These are phyloP conservation scores for Syngnathus floridae DNA, from an alignment of 2,113 vertebrate species.

Conservation along the genomic window DNA sequence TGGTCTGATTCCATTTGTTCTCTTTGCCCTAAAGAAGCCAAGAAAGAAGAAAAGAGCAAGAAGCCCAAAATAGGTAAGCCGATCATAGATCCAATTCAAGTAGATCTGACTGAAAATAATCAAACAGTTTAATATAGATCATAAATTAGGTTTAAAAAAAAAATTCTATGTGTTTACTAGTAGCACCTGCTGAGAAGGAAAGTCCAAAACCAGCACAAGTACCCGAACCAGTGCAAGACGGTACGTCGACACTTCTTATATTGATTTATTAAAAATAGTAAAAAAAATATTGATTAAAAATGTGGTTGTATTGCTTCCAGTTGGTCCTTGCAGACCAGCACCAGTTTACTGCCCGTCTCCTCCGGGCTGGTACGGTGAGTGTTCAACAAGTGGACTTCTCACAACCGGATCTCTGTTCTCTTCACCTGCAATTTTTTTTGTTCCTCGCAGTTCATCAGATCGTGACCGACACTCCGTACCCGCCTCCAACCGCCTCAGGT, in stretches of 20 bases:
- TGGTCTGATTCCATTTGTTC: background rate
- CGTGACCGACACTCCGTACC: slow-evolving; percentile 72
- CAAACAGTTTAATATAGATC: background rate
- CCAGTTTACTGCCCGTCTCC: slow-evolving; percentile 73
- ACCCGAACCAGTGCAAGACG: slow-evolving; percentile 42
- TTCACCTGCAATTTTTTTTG: slow-evolving; percentile 9
- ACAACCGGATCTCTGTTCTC: background rate
- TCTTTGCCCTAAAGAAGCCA: slow-evolving; percentile 25
- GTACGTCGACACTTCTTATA: slow-evolving; percentile 16
- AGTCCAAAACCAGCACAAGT: slow-evolving; percentile 25
- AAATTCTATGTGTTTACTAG: background rate
- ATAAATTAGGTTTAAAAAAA: background rate
- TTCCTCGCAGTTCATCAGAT: slow-evolving; percentile 71
- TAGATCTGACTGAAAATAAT: too few species aligned
- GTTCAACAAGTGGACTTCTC: background rate
- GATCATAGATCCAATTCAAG: background rate
- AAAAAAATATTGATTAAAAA: too few species aligned
- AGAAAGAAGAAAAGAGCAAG: slow-evolving; percentile 36
- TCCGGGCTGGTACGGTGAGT: slow-evolving; percentile 75
- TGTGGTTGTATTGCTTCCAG: slow-evolving; percentile 35
- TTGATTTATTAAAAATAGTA: background rate
- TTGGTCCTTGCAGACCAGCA: slow-evolving; percentile 66
- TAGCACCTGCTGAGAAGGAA: slow-evolving; percentile 19
- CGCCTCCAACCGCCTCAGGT: slow-evolving; percentile 64
- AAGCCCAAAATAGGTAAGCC: slow-evolving; percentile 33